Percentiles rank a stretch among this genome's conserved stretches.
phyloP scores from a whole-genome alignment of 2,113 vertebrate genomes.

The Tricholaema leucomelas region DNA sequence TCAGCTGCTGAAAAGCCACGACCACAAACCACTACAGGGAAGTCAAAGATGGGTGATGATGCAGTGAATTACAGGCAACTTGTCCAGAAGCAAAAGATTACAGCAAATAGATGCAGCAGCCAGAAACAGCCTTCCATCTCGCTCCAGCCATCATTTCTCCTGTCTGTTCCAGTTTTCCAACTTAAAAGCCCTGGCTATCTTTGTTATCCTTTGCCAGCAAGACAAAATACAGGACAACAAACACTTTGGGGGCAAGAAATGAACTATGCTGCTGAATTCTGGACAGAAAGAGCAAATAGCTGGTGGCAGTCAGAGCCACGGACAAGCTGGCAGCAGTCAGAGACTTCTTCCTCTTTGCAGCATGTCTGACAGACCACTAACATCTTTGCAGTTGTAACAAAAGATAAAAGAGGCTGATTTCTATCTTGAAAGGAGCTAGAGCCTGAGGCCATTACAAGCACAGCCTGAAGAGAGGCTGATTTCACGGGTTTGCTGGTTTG shows the following conservation, averaged over 20 bases:
- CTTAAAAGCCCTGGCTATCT: background rate
- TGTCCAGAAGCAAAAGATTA: background rate
- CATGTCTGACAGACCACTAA: background rate
- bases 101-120: background rate
- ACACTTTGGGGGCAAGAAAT: background rate
- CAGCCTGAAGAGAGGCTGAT: background rate
- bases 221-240: background rate
- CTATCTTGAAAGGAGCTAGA: background rate
- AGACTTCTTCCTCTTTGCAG: background rate
- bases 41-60: background rate
- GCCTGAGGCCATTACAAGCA: conserved; percentile 9
- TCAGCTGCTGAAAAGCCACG: background rate
- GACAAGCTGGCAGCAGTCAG: background rate
- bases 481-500: background rate
- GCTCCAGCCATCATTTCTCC: background rate
- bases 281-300: background rate
- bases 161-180: background rate
- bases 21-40: background rate
- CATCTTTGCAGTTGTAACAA: background rate
- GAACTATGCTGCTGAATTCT: background rate
- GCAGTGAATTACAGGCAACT: background rate
- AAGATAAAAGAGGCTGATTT: background rate
- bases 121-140: background rate
- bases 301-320: background rate
- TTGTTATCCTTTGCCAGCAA: background rate